These are phyloP conservation scores for Heliconius ismenius DNA, from an alignment of 2,888 invertebrate species.

Conservation along the genomic window DNA sequence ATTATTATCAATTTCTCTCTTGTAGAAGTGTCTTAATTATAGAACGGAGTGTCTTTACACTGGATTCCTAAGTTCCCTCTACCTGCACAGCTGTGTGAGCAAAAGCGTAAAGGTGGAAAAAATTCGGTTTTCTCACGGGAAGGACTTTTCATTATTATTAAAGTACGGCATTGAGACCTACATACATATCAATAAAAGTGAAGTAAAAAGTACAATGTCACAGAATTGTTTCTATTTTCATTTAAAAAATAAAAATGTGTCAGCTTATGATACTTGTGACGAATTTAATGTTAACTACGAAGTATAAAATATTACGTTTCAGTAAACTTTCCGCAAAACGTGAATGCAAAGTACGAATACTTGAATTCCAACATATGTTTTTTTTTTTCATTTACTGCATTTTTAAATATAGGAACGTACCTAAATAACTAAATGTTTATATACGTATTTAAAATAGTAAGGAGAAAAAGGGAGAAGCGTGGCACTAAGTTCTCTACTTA, in stretches of 20 bases:
- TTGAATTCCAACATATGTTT: not conserved
- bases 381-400: not conserved
- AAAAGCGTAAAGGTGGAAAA: no score
- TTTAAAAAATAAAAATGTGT: not conserved
- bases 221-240: not conserved
- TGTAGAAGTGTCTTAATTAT: no score
- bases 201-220: not conserved
- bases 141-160: not conserved
- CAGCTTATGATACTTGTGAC: slow-evolving; percentile 5
- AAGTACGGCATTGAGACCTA: not conserved
- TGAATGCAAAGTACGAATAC: not conserved
- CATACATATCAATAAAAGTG: not conserved
- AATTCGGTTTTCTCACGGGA: no score
- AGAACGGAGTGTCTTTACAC: no score
- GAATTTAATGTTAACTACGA: not conserved
- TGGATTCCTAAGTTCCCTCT: no score
- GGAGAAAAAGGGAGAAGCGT: no score
- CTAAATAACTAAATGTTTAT: no score
- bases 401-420: no score
- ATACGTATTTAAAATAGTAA: no score
- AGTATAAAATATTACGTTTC: slow-evolving; percentile 4
- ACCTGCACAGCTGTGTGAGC: no score
- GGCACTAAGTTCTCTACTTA: no score
- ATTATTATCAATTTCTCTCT: no score
- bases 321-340: not conserved